These are phyloP conservation scores for Hipparchia semele DNA, from an alignment of 2,888 invertebrate genomes.

Conservation along the genomic window DNA sequence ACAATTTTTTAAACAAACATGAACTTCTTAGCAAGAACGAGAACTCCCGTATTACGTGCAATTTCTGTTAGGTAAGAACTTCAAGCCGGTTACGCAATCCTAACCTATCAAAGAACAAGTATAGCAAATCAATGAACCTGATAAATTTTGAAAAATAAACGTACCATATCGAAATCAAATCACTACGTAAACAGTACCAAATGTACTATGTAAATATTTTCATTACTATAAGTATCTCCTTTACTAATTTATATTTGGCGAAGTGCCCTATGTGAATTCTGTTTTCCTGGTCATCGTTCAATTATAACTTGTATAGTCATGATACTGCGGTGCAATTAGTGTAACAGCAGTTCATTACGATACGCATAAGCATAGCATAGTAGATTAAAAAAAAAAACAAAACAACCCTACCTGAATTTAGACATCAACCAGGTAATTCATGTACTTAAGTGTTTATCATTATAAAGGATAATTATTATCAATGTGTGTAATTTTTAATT, in stretches of 20 bases:
- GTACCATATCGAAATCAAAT: neutral
- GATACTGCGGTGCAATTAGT: neutral
- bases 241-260: constrained; percentile 4
- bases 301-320: neutral
- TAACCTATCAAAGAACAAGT: constrained; percentile 29
- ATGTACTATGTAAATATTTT: neutral
- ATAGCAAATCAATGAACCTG: neutral
- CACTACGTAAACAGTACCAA: neutral
- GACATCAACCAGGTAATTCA: neutral
- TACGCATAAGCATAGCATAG: neutral
- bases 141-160: neutral
- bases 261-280: constrained; percentile 2
- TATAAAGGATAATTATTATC: too few species aligned
- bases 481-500: too few species aligned
- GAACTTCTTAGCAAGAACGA: constrained; percentile 62
- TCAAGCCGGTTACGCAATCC: constrained; percentile 67
- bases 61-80: constrained; percentile 63
- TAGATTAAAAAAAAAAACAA: neutral
- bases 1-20: constrained; percentile 51
- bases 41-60: constrained; percentile 58
- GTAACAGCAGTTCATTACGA: neutral
- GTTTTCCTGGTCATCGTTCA: neutral
- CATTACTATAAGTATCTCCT: neutral
- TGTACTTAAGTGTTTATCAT: neutral
- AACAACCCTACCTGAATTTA: neutral